Evolutionary conservation across 1,140 invertebrate genomes (phyloP).

Genomic region (Camponotus vicinus): DNA sequence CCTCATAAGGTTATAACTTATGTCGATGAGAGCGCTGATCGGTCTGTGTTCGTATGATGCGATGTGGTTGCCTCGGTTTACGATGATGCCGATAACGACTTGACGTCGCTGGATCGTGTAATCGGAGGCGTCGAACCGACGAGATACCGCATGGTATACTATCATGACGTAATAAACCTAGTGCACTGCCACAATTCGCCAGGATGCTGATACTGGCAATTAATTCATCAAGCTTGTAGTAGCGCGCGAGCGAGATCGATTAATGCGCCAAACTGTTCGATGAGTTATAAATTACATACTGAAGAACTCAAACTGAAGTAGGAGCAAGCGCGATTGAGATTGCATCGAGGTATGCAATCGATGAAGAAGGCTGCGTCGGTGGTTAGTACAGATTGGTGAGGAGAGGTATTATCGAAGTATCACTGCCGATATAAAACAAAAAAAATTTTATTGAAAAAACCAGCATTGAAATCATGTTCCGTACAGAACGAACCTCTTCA

Average conservation of each 20-base stretch:
- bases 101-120: constrained; percentile 57
- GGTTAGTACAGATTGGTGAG: background rate
- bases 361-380: background rate
- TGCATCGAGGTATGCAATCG: background rate
- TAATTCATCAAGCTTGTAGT: constrained; percentile 66
- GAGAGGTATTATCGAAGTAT: constrained; percentile 34
- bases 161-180: constrained; percentile 56
- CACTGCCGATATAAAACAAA: background rate
- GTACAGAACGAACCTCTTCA: constrained; percentile 9
- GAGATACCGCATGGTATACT: constrained; percentile 35
- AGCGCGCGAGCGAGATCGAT: constrained; percentile 42
- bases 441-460: constrained; percentile 48
- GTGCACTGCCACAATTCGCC: constrained; percentile 46
- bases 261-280: constrained; percentile 23
- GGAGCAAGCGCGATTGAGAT: background rate
- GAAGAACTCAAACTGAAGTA: constrained; percentile 23
- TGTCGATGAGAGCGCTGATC: constrained; percentile 43
- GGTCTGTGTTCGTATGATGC: constrained; percentile 14
- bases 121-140: constrained; percentile 58
- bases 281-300: constrained; percentile 54
- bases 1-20: constrained; percentile 54
- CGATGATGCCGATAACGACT: constrained; percentile 61
- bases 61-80: constrained; percentile 32
- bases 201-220: constrained; percentile 63
- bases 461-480: constrained; percentile 47